A percentile compares a stretch with the other conserved stretches of the same genome.
Evolutionary conservation across 2,797 vertebrate species (phyloP).

Genomic region (Myotis findleyi): DNA sequence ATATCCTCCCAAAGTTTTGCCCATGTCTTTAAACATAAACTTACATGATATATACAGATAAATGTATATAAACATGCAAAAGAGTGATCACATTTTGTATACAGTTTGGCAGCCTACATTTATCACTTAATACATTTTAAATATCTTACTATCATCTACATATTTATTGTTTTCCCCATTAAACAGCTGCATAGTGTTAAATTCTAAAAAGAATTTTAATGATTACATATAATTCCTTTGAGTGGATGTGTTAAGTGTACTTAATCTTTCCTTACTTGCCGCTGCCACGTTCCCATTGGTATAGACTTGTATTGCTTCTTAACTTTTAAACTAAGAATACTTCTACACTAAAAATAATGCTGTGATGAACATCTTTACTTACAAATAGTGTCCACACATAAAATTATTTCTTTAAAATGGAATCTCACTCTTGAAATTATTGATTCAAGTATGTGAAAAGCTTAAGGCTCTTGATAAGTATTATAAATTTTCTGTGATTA

Average conservation of each 20-base stretch:
- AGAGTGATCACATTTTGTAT: not conserved
- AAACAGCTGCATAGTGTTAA: slow-evolving; percentile 7
- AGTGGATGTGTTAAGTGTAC: not conserved
- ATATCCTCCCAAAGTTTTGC: slow-evolving; percentile 28
- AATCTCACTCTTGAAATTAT: not conserved
- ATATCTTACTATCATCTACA: not conserved
- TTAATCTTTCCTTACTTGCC: not conserved
- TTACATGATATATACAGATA: not conserved
- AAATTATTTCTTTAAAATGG: slow-evolving; percentile 17
- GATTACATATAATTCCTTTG: not conserved
- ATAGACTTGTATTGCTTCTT: not conserved
- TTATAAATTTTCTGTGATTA: not conserved
- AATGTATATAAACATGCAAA: slow-evolving; percentile 20
- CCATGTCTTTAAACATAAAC: slow-evolving; percentile 57
- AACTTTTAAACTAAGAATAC: slow-evolving; percentile 37
- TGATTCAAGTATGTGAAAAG: not conserved
- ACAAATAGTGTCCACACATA: not conserved
- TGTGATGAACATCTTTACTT: not conserved
- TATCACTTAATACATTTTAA: slow-evolving; percentile 40
- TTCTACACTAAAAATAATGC: not conserved
- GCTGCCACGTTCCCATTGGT: not conserved
- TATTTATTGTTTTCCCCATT: slow-evolving; percentile 23
- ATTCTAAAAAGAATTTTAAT: not conserved
- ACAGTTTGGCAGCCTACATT: not conserved
- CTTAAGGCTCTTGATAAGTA: not conserved